phyloP scores from a whole-genome alignment of 2,888 invertebrate genomes.

The Holacanthella duospinosa region DNA sequence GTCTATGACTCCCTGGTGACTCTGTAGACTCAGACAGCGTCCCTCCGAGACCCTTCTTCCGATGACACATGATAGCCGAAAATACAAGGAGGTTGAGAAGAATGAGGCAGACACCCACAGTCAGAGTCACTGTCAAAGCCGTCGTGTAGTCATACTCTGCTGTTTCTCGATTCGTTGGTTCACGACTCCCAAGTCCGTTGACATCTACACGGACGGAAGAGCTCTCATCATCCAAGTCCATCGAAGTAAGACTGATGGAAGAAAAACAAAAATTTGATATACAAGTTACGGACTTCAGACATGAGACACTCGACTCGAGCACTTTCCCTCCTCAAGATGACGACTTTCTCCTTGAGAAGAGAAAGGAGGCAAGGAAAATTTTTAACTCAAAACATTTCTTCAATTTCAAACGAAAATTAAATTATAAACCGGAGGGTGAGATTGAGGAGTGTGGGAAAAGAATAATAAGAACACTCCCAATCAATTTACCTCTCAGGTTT shows the following conservation, averaged over 20 bases:
- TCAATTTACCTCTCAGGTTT: not conserved
- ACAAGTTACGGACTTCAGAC: no score
- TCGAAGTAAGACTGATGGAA: not conserved
- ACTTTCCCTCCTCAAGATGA: no score
- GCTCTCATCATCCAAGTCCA: constrained; percentile 5
- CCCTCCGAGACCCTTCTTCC: constrained; percentile 33
- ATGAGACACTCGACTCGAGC: no score
- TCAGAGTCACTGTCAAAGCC: constrained; percentile 36
- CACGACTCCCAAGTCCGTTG: not conserved
- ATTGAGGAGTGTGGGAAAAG: no score
- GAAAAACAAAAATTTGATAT: not conserved
- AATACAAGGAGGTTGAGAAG: constrained; percentile 37
- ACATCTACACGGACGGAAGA: constrained; percentile 1
- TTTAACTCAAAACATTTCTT: not conserved
- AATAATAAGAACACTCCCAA: not conserved
- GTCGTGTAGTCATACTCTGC: constrained; percentile 37
- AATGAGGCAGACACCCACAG: constrained; percentile 37
- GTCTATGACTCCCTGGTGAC: constrained; percentile 22
- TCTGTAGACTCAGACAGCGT: constrained; percentile 7
- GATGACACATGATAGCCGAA: constrained; percentile 38
- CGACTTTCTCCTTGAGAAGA: not conserved
- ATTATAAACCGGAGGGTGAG: no score
- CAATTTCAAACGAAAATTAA: no score
- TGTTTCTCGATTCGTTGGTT: not conserved
- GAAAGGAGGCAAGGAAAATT: not conserved